Evolutionary conservation across 2,797 vertebrate genomes (phyloP).

Genomic region (Melanotaenia trifasciata): DNA sequence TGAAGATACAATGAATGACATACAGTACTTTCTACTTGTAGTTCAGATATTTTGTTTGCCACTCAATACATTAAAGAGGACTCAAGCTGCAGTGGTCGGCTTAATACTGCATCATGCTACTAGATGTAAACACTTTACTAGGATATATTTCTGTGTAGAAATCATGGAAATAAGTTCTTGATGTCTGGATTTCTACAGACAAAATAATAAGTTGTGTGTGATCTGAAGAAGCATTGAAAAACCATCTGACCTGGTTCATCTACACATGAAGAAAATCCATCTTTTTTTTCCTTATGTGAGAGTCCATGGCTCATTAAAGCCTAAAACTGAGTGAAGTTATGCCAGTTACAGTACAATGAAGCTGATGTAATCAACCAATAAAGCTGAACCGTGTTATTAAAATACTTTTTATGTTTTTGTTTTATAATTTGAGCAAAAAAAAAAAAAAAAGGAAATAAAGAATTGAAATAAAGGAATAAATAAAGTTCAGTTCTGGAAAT

Average conservation of each 20-base stretch:
- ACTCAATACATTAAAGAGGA: not conserved
- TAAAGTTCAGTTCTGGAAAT: constrained; percentile 22
- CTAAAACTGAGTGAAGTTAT: constrained; percentile 53
- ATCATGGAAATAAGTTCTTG: constrained; percentile 30
- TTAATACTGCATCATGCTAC: not conserved
- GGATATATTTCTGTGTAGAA: not conserved
- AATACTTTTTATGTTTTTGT: constrained; percentile 22
- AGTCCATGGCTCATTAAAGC: constrained; percentile 28
- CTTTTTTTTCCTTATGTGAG: constrained; percentile 15
- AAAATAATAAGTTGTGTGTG: constrained; percentile 47
- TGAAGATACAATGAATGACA: not conserved
- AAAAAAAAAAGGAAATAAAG: not conserved
- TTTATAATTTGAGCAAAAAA: constrained; percentile 19
- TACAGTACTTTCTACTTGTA: not conserved
- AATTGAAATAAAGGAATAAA: not conserved
- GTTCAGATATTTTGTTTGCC: not conserved
- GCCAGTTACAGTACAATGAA: constrained; percentile 52
- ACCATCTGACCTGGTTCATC: constrained; percentile 55
- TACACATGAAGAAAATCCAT: constrained; percentile 31
- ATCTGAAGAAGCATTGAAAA: constrained; percentile 51
- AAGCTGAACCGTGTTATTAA: constrained; percentile 49
- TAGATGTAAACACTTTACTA: not conserved
- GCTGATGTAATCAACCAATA: constrained; percentile 50
- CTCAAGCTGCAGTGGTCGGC: not conserved
- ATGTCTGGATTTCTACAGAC: constrained; percentile 40